Conservation (phyloP, 1,140 invertebrate species). For the Anoplophora glabripennis region DNA sequence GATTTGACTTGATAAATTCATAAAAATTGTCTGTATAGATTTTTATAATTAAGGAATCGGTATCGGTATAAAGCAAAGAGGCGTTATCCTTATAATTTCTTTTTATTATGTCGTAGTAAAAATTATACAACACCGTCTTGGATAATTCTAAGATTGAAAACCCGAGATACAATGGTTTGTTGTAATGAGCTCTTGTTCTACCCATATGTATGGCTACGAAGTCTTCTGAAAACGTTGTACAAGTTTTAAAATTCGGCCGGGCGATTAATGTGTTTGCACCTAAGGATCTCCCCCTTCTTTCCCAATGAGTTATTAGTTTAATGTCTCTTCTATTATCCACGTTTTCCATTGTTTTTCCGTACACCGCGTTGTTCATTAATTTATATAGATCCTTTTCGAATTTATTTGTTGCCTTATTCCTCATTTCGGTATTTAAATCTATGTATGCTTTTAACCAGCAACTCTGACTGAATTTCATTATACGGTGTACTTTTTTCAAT, state of each 20-base stretch:
- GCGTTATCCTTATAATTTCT: conserved; percentile 17
- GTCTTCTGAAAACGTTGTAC: conserved; percentile 40
- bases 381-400: conserved; percentile 47
- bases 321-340: conserved; percentile 43
- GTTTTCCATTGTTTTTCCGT: conserved; percentile 53
- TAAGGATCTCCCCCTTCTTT: conserved; percentile 15
- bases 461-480: conserved; percentile 54
- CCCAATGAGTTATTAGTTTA: conserved; percentile 39
- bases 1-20: conserved; percentile 22
- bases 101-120: conserved; percentile 31
- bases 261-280: conserved; percentile 35
- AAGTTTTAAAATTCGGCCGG: conserved; percentile 38
- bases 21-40: conserved; percentile 26
- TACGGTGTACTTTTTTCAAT: conserved; percentile 46
- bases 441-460: conserved; percentile 48
- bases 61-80: conserved; percentile 36
- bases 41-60: conserved; percentile 31
- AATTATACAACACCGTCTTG: conserved; percentile 29
- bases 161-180: conserved; percentile 50
- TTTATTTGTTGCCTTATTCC: conserved; percentile 39
- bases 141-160: conserved; percentile 47
- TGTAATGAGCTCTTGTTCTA: conserved; percentile 37
- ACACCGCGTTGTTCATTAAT: conserved; percentile 46
- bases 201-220: conserved; percentile 45
- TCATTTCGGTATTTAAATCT: conserved; percentile 25